Evolutionary conservation across 1,140 invertebrate species (phyloP), one percentile per base, ranked within the genome.

Genomic region (Nixonia krombeini): DNA sequence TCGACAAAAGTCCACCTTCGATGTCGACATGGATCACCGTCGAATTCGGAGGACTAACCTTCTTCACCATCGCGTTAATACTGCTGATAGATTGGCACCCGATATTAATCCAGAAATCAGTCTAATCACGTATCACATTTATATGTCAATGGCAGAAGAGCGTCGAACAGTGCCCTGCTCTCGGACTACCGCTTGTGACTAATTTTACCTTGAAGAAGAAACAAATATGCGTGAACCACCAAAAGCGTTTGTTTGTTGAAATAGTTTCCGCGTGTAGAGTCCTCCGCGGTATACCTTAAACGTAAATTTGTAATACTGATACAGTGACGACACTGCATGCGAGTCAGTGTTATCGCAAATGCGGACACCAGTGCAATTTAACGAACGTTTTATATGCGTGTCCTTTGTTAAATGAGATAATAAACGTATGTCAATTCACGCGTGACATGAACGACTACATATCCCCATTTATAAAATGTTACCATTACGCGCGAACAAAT

Each of bases 41-140:
- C 7, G 12, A 13, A 35, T 35, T 13, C 1, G 12, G 4, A 13
- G 33, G 12, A 13, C 13, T 13, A 1, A 13, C 13, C 13, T 35
- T 35, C 12, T 35, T 13, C 29, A 8, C n/a, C 66, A 69, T 70
- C 4, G 7, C 59, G n/a, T 28, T 13, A 16, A 28, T 23, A 16
- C 18, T 12, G 5, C 23, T 7, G 21, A 31, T 10, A 33, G 4
- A 7, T 23, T 21, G 2, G 6, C 23, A 49, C 33, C 61, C 42
- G 42, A 56, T 61, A 69, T 53, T 7, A 31, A 37, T 10, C 49
- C 23, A 63, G 47, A 52, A 23, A 23, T 33, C 6, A 13, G 15
- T 15, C 15, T 29, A 23, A 26, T 70, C 66, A 64, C 55, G 56
- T 59, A 25, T n/a, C 38, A 49, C 55, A 59, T 70, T 70, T 70